A percentile compares a stretch with the other conserved stretches of the same genome.
These are phyloP conservation scores for Zapus hudsonius DNA, from an alignment of 2,113 vertebrate genomes.

Conservation along the genomic window DNA sequence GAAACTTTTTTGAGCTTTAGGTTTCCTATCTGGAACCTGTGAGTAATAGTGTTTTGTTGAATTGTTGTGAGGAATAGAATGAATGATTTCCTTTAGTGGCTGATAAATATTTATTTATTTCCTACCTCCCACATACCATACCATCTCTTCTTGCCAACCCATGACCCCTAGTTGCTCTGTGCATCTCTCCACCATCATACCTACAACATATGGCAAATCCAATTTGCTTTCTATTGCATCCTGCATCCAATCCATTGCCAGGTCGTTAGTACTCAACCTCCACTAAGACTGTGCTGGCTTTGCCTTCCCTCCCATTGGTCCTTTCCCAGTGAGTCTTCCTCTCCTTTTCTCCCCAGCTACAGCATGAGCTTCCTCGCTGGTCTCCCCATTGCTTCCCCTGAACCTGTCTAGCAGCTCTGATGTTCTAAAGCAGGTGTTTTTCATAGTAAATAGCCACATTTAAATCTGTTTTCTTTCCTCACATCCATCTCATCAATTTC, in stretches of 20 bases:
- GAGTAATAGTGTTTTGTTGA: neutral
- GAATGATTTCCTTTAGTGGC: neutral
- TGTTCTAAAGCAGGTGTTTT: neutral
- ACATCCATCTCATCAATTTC: neutral
- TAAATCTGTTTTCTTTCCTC: neutral
- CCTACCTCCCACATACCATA: neutral
- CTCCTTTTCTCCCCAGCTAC: neutral
- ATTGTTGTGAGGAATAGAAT: neutral
- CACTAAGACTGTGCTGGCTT: neutral
- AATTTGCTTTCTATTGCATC: neutral
- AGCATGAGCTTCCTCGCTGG: neutral
- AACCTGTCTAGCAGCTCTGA: neutral
- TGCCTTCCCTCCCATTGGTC: neutral
- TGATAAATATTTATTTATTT: neutral
- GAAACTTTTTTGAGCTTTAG: neutral
- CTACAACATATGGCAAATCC: neutral
- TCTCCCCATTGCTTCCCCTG: neutral
- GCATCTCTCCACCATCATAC: neutral
- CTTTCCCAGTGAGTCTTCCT: no score
- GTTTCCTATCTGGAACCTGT: neutral
- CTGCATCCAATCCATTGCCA: neutral
- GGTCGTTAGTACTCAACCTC: neutral
- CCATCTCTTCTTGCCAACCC: neutral
- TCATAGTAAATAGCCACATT: neutral
- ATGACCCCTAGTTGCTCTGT: neutral